phyloP scores from a whole-genome alignment of 37 sponge, comb jelly and placozoan species.

The Aphrocallistes beatrix region DNA sequence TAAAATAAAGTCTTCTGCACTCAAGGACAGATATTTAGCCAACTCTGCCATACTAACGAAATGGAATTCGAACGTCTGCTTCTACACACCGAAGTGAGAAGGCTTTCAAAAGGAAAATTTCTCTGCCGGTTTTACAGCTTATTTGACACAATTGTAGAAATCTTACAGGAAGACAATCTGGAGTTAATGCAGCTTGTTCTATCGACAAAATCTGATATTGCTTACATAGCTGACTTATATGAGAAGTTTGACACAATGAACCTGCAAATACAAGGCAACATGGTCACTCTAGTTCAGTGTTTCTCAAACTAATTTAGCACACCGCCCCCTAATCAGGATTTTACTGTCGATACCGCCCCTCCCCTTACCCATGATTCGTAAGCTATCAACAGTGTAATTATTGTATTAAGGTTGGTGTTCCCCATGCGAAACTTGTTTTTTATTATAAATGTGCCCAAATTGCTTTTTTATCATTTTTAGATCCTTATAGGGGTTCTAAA shows the following conservation, averaged over 20 bases:
- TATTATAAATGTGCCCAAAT: too few relatives aligned
- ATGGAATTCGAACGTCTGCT: neutral
- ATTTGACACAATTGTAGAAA: too few relatives aligned
- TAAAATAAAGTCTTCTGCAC: neutral
- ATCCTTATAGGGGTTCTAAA: too few relatives aligned
- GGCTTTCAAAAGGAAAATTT: slow-evolving; percentile 2
- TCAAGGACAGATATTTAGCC: neutral
- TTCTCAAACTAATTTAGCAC: too few relatives aligned
- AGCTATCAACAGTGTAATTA: too few relatives aligned
- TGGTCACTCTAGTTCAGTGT: neutral
- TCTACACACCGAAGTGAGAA: slow-evolving; percentile 8
- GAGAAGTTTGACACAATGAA: neutral
- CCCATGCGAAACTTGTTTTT: too few relatives aligned
- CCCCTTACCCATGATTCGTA: too few relatives aligned
- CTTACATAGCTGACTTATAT: neutral
- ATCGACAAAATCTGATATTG: neutral
- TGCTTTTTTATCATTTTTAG: too few relatives aligned
- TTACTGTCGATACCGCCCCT: too few relatives aligned
- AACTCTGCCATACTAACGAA: slow-evolving; percentile 2
- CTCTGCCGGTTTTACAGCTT: neutral
- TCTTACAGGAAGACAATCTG: neutral
- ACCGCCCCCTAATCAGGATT: too few relatives aligned
- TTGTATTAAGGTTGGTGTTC: too few relatives aligned
- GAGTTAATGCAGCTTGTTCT: neutral
- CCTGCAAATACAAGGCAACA: neutral